Percentiles rank a stretch among this genome's conserved stretches.
These are phyloP conservation scores for Latrodectus geometricus DNA, from an alignment of 1,140 invertebrate species.

Conservation along the genomic window DNA sequence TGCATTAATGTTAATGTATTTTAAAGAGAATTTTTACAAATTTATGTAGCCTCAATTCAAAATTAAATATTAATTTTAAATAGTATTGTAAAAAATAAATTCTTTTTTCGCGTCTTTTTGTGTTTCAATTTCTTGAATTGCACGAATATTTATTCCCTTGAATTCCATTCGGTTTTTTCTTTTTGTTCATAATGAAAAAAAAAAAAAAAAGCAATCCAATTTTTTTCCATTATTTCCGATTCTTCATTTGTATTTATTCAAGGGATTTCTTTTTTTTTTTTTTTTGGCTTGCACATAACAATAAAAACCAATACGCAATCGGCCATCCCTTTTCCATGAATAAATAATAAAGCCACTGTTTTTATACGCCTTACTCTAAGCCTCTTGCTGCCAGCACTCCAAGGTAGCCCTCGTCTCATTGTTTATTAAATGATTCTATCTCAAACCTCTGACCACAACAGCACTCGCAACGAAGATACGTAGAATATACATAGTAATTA, in stretches of 20 bases:
- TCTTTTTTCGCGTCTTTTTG: too few species aligned
- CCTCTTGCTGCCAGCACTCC: not conserved
- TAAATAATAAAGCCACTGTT: constrained; percentile 21
- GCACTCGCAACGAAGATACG: not conserved
- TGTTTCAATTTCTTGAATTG: too few species aligned
- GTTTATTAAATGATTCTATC: constrained; percentile 45
- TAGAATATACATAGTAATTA: constrained; percentile 31
- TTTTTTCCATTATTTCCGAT: too few species aligned
- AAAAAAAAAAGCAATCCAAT: too few species aligned
- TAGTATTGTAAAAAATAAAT: too few species aligned
- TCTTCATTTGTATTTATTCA: not conserved
- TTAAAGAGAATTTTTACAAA: too few species aligned
- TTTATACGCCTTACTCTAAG: not conserved
- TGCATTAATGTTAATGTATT: too few species aligned
- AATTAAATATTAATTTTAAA: too few species aligned
- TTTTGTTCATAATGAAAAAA: too few species aligned
- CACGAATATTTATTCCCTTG: too few species aligned
- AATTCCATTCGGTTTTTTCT: too few species aligned
- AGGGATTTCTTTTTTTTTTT: not conserved
- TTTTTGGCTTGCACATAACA: not conserved
- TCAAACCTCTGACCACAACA: constrained; percentile 1
- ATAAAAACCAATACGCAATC: constrained; percentile 42
- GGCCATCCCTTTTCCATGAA: constrained; percentile 7
- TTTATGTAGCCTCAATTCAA: too few species aligned
- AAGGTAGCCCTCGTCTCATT: constrained; percentile 27